Evolutionary conservation across 2,888 invertebrate species (phyloP), one percentile per base, ranked within the genome.

Genomic region (Biston stratarius): DNA sequence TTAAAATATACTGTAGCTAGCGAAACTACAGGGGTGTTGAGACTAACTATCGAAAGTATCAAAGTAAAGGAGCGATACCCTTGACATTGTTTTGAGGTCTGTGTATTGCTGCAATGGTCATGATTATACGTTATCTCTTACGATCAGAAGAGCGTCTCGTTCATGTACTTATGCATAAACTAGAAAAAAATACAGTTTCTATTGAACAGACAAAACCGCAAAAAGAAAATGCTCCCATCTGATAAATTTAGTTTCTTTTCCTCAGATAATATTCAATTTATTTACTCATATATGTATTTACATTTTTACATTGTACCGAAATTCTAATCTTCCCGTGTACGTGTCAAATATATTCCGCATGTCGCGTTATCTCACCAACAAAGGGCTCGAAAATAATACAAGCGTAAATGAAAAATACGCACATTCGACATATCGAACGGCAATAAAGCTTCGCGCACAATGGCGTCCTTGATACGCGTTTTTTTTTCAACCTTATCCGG

Each of bases 361-460:
- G 52, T 53, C 52, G 36, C 57, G 57, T 61, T 66, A 61, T 62
- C 61, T 67, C 57, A 12, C 48, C 58, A 52, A 62, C 61, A 67
- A 67, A 61, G 58, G 61, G 34, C 53, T 48, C 51, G 36, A 34
- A 58, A 67, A 59, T 62, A 58, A 67, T 67, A 67, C 49, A 59
- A 59, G 62, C 67, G 63, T 63, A 63, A 63, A 67, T 63, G 63
- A 67, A 55, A 67, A 69, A 67, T 64, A 66, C 67, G 61, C 67
- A 65, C 67, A 69, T 59, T 61, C 64, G 66, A 67, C 64, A 64
- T 63, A 73, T 70, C 62, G 65, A 64, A 65, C 61, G 58, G 55
- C 52, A 67, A 69, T 67, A 70, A 67, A 69, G 64, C 65, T 15
- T 36, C 64, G 58, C 34, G 51, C 52, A 63, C 67, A 61, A 64